These are phyloP conservation scores for Ennomos quercinarius DNA, from an alignment of 2,888 invertebrate species.

Conservation along the genomic window DNA sequence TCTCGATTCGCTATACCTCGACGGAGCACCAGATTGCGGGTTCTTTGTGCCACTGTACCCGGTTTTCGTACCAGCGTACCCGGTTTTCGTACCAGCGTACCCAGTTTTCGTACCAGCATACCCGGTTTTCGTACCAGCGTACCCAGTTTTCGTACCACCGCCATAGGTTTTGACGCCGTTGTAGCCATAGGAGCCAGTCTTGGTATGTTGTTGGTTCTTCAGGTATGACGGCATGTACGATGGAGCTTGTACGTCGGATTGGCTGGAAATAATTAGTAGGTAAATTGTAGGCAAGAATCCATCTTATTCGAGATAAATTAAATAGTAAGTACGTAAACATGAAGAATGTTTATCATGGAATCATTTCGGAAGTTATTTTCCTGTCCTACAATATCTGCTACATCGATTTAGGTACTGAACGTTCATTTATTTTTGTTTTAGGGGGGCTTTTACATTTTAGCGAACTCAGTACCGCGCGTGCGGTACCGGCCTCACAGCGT, in stretches of 20 bases:
- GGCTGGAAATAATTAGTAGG: conserved; percentile 49
- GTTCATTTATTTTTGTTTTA: too few species aligned
- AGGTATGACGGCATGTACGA: conserved; percentile 65
- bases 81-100: conserved; percentile 45
- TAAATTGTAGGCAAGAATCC: not conserved
- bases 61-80: conserved; percentile 24
- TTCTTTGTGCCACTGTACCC: conserved; percentile 51
- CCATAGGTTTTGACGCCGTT: conserved; percentile 39
- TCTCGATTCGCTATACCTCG: conserved; percentile 55
- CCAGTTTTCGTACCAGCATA: conserved; percentile 48
- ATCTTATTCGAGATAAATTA: too few species aligned
- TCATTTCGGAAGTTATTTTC: too few species aligned
- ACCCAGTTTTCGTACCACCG: conserved; percentile 48
- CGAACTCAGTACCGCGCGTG: too few species aligned
- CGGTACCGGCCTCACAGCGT: too few species aligned
- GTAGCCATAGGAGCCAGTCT: conserved; percentile 33
- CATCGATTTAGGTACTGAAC: too few species aligned
- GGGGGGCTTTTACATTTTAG: too few species aligned
- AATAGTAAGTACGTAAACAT: too few species aligned
- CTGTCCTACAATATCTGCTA: too few species aligned
- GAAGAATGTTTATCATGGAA: too few species aligned
- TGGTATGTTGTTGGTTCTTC: conserved; percentile 50
- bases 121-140: conserved; percentile 41
- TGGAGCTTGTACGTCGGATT: conserved; percentile 75
- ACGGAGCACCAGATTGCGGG: conserved; percentile 41